phyloP scores from a whole-genome alignment of 2,888 invertebrate species.

The Eurois occulta region DNA sequence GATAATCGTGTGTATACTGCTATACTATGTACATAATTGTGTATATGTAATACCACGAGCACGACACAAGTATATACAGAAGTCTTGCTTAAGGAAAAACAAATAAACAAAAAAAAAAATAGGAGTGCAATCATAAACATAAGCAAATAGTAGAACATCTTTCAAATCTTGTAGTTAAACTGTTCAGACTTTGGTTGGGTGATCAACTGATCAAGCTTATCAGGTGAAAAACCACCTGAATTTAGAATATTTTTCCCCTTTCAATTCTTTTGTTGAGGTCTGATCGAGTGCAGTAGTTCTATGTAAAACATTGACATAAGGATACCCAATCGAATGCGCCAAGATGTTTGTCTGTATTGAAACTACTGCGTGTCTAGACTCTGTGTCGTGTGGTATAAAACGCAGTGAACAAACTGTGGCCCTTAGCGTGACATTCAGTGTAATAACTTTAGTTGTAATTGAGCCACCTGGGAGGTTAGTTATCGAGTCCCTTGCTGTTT shows the following conservation, averaged over 20 bases:
- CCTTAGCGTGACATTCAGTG: constrained; percentile 57
- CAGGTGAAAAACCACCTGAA: neutral
- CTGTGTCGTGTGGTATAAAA: neutral
- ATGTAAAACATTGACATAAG: neutral
- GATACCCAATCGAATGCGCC: neutral
- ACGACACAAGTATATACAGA: constrained; percentile 6
- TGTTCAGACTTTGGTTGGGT: neutral
- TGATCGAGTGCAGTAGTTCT: neutral
- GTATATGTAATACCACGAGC: neutral
- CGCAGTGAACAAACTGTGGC: constrained; percentile 40
- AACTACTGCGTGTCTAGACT: constrained; percentile 8
- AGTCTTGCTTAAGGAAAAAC: neutral
- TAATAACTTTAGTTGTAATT: constrained; percentile 42
- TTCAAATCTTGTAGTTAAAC: neutral
- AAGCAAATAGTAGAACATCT: neutral
- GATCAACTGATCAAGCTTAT: neutral
- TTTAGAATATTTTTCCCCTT: neutral
- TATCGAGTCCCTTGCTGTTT: constrained; percentile 11
- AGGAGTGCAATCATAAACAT: neutral
- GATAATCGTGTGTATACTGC: constrained; percentile 28
- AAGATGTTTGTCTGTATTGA: neutral
- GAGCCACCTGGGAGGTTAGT: constrained; percentile 37
- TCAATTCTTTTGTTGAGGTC: too few species aligned
- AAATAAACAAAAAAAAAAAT: neutral
- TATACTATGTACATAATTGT: neutral